Evolutionary conservation across 1,140 invertebrate genomes (phyloP), one percentile per base, ranked within the genome.

Genomic region (Solen grandis): DNA sequence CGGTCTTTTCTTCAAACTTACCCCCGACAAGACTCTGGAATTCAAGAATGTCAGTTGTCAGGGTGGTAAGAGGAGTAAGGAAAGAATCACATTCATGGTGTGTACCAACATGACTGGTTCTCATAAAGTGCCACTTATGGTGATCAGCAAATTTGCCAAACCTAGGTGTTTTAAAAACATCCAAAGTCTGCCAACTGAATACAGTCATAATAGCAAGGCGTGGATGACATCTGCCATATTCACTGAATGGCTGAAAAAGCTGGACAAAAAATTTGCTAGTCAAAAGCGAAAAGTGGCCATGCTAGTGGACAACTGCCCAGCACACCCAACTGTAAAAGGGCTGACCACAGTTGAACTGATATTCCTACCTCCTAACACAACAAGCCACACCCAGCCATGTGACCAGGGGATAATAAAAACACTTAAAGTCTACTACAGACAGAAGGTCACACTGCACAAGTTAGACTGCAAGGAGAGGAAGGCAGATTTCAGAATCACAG

Each of bases 121-220:
- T 54, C 50, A 54, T 25, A 54, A 54, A 10, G 19, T 54, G 25
- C 50, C 50, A 69, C 89, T 91, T 41, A 73, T 93, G n/a, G 82
- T 93, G 10, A 93, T 93, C 72, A 93, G 93, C 75, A 93, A 93
- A n/a, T n/a, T n/a, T n/a, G n/a, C n/a, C n/a, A n/a, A n/a, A n/a
- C n/a, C n/a, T n/a, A n/a, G n/a, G n/a, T n/a, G 92, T 87, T 94
- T 93, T 82, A 93, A 92, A 85, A 89, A 84, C 78, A 59, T 85
- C 33, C 89, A 90, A 87, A 81, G 73, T 54, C 29, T 25, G 25
- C 60, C 22, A 13, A 63, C 60, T 29, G 60, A 63, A 31, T 63
- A 63, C 33, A 27, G n/a, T 10, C 29, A 27, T 31, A 90, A 80
- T 81, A 88, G 88, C 55, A 93, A 89, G 83, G 90, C 93, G 14